Conservation (phyloP, 2,113 vertebrate species). For the Plotosus lineatus region DNA sequence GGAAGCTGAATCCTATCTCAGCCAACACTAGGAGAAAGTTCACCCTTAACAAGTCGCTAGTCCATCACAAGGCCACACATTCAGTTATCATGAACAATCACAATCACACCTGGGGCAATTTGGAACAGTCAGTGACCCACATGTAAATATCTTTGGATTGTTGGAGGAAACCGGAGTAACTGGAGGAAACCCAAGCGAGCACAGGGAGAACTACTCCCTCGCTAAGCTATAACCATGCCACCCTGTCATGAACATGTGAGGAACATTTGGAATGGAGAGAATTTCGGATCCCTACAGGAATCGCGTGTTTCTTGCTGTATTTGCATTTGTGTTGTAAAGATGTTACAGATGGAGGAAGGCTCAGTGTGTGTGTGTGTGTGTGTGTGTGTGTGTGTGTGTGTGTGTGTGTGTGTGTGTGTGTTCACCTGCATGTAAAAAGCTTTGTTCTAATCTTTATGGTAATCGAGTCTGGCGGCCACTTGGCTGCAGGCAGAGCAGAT, state of each 20-base stretch:
- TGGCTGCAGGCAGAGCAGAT: conserved; percentile 44
- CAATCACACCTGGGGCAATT: too few relatives aligned
- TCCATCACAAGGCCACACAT: too few relatives aligned
- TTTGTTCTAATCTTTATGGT: conserved; percentile 52
- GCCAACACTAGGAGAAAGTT: too few relatives aligned
- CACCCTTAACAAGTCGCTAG: too few relatives aligned
- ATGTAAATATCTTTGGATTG: too few relatives aligned
- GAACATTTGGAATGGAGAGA: neutral
- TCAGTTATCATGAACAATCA: too few relatives aligned
- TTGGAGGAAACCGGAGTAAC: too few relatives aligned
- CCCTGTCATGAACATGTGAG: conserved; percentile 17
- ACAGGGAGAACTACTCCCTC: too few relatives aligned
- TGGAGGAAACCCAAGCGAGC: too few relatives aligned
- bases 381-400: conserved; percentile 16
- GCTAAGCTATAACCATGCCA: neutral
- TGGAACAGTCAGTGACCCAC: too few relatives aligned
- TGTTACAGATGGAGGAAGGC: neutral
- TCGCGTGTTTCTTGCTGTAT: neutral
- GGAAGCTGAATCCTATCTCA: too few relatives aligned
- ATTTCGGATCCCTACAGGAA: too few relatives aligned
- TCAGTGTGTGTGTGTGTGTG: neutral
- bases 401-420: conserved; percentile 26
- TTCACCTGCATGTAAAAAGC: conserved; percentile 50
- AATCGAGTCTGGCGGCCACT: conserved; percentile 43
- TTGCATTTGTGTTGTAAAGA: neutral